These are phyloP conservation scores for Labeo calbasu DNA, from an alignment of 2,797 vertebrate species.

Conservation along the genomic window DNA sequence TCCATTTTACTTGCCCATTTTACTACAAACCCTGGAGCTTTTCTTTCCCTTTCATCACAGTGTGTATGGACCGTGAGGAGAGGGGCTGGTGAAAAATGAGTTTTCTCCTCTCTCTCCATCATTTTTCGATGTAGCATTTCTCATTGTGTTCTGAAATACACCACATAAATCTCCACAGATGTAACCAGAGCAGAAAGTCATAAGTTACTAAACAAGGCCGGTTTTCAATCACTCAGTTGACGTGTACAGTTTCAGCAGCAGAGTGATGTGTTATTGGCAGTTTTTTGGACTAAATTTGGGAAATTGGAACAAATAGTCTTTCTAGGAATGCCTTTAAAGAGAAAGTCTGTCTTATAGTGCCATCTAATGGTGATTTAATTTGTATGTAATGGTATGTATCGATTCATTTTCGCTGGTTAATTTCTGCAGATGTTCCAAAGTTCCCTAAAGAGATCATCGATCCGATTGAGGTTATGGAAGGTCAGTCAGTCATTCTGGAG, in stretches of 20 bases:
- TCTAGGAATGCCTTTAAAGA: not conserved
- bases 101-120: slow-evolving; percentile 63
- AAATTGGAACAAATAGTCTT: slow-evolving; percentile 36
- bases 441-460: slow-evolving; percentile 94
- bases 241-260: slow-evolving; percentile 45
- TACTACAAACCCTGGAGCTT: slow-evolving; percentile 62
- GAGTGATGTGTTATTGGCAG: slow-evolving; percentile 61
- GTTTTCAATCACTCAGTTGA: slow-evolving; percentile 61
- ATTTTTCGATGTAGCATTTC: slow-evolving; percentile 65
- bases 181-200: slow-evolving; percentile 54
- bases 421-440: slow-evolving; percentile 86
- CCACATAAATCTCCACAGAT: slow-evolving; percentile 66
- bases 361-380: slow-evolving; percentile 66
- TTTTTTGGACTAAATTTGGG: slow-evolving; percentile 41
- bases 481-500: slow-evolving; percentile 84
- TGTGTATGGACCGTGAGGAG: slow-evolving; percentile 40
- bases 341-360: slow-evolving; percentile 60
- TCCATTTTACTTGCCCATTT: slow-evolving; percentile 65
- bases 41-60: slow-evolving; percentile 39
- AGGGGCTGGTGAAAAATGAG: slow-evolving; percentile 40
- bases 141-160: slow-evolving; percentile 62
- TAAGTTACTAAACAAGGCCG: slow-evolving; percentile 56
- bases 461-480: slow-evolving; percentile 88
- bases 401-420: slow-evolving; percentile 5
- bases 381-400: not conserved